These are phyloP conservation scores for Channa maculata DNA, from an alignment of 2,113 vertebrate genomes.

Conservation along the genomic window DNA sequence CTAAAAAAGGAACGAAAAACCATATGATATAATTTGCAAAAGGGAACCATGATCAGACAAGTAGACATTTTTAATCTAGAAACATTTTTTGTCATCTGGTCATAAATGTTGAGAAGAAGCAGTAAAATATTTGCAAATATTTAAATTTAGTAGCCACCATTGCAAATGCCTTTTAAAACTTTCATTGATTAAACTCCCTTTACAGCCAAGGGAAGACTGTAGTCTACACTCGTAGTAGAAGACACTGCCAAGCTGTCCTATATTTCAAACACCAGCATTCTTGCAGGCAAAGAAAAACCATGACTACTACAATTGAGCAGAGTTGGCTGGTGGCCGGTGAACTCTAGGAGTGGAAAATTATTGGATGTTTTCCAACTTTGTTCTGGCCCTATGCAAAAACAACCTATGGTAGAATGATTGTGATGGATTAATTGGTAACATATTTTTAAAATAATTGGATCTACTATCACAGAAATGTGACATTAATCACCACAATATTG, in stretches of 20 bases:
- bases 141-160: not conserved
- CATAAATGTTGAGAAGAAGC: too few species aligned
- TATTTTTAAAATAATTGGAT: too few species aligned
- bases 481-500: too few species aligned
- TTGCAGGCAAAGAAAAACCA: conserved; percentile 45
- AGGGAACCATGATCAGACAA: not conserved
- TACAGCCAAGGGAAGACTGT: conserved; percentile 28
- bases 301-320: conserved; percentile 39
- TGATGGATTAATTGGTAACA: too few species aligned
- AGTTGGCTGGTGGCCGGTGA: conserved; percentile 60
- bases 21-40: conserved; percentile 17
- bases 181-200: conserved; percentile 48
- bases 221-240: conserved; percentile 57
- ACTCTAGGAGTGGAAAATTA: conserved; percentile 47
- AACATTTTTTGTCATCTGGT: too few species aligned
- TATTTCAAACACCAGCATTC: conserved; percentile 52
- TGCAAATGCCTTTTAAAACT: not conserved
- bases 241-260: conserved; percentile 62
- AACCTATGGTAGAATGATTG: conserved; percentile 11
- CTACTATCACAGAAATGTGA: too few species aligned
- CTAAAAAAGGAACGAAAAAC: not conserved
- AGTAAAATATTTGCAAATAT: not conserved
- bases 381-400: conserved; percentile 58
- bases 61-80: not conserved
- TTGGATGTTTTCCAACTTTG: conserved; percentile 68